Conservation (phyloP, 2,113 vertebrate genomes). For the Apodemus sylvaticus region DNA sequence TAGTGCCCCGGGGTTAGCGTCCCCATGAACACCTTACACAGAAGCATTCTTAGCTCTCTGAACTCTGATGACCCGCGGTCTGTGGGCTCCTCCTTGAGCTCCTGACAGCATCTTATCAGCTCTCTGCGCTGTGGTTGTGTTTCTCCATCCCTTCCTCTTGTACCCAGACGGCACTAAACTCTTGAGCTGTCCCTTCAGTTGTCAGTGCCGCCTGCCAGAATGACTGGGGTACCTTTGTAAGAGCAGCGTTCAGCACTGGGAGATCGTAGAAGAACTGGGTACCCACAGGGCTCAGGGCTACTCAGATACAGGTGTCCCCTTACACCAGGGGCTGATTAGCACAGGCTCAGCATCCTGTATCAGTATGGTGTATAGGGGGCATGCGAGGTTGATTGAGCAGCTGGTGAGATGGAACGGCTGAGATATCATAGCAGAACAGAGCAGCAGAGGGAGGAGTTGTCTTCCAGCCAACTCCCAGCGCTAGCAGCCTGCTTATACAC, state of each 20-base stretch:
- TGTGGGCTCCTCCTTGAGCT: rapidly evolving
- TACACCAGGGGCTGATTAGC: too few species aligned
- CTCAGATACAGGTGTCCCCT: neutral
- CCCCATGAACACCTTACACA: neutral
- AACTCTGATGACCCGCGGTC: neutral
- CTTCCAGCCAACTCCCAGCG: neutral
- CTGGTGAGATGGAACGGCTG: neutral
- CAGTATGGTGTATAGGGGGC: neutral
- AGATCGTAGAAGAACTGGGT: neutral
- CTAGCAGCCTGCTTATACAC: neutral
- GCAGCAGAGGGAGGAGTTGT: neutral
- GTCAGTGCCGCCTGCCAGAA: neutral
- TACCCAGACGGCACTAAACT: neutral
- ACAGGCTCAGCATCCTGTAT: neutral
- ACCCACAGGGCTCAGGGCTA: neutral
- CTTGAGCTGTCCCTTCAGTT: neutral
- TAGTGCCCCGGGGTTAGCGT: neutral
- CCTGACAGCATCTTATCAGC: neutral
- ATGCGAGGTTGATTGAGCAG: neutral
- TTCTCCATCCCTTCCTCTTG: too few species aligned
- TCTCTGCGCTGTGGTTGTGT: neutral
- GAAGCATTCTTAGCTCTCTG: neutral
- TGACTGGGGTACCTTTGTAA: neutral
- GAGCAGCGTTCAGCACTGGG: neutral
- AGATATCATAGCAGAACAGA: neutral